Percentiles rank a stretch among this genome's conserved stretches.
These are phyloP conservation scores for Muricea muricata DNA, from an alignment of 92 coral and sea anemone genomes.

Conservation along the genomic window DNA sequence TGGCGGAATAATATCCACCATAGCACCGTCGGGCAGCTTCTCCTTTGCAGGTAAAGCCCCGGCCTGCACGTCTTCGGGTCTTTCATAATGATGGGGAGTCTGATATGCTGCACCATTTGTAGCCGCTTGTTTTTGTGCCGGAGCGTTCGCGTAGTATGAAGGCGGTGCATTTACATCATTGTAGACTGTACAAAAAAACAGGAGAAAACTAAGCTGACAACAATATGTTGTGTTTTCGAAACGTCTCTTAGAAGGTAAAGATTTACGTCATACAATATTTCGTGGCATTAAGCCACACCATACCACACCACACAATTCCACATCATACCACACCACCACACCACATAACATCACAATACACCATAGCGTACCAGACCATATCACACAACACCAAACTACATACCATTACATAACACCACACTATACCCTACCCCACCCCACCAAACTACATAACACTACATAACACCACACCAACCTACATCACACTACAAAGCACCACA, in stretches of 20 bases:
- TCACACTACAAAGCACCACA: background rate
- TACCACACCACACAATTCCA: slow-evolving; percentile 20
- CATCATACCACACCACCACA: background rate
- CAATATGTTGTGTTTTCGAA: too few relatives aligned
- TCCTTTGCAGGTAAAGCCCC: slow-evolving; percentile 11
- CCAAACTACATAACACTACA: slow-evolving; percentile 10
- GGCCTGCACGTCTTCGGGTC: background rate
- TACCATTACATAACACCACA: background rate
- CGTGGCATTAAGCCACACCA: slow-evolving; percentile 18
- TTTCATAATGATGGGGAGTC: slow-evolving; percentile 14
- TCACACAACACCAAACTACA: slow-evolving; percentile 15
- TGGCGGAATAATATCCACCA: background rate
- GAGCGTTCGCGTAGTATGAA: background rate
- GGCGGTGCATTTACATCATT: slow-evolving; percentile 1
- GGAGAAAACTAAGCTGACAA: too few relatives aligned
- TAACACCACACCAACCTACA: background rate
- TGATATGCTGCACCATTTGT: too few relatives aligned
- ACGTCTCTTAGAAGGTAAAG: too few relatives aligned
- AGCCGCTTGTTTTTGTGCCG: background rate
- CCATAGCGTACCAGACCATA: too few relatives aligned
- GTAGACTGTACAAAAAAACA: slow-evolving; percentile 10
- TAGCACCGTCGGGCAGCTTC: background rate
- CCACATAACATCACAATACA: background rate
- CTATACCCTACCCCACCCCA: slow-evolving; percentile 7
- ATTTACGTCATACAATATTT: too few relatives aligned